Percentiles rank a stretch among this genome's conserved stretches.
phyloP scores from a whole-genome alignment of 2,113 vertebrate species.

The Morone chrysops region DNA sequence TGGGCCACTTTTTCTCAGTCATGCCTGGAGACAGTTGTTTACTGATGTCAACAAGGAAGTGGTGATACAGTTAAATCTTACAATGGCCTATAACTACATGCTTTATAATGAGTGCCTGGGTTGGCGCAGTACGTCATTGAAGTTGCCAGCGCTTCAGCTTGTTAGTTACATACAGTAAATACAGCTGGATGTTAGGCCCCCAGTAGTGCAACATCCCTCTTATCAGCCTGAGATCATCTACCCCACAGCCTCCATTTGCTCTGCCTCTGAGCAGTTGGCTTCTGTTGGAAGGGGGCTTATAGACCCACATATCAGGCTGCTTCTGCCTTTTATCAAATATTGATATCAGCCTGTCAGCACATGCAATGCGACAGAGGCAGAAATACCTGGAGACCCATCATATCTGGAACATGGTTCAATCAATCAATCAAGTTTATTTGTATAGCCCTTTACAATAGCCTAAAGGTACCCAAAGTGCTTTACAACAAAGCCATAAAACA shows the following conservation, averaged over 20 bases:
- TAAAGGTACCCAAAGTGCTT: too few relatives aligned
- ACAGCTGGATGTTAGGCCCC: slow-evolving; percentile 30
- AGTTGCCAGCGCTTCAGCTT: slow-evolving; percentile 12
- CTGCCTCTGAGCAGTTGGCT: slow-evolving; percentile 19
- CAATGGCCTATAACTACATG: slow-evolving; percentile 15
- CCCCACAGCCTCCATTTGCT: slow-evolving; percentile 32
- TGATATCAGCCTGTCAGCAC: slow-evolving; percentile 37
- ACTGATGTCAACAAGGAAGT: slow-evolving; percentile 31
- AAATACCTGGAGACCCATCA: neutral
- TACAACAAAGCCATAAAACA: too few relatives aligned
- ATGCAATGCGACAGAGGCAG: neutral
- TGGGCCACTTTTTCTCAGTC: neutral
- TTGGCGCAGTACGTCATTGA: neutral
- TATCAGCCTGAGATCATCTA: slow-evolving; percentile 35
- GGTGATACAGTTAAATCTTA: slow-evolving; percentile 8
- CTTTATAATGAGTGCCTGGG: slow-evolving; percentile 19
- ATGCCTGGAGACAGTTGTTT: neutral
- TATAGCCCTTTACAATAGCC: too few relatives aligned
- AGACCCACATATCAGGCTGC: slow-evolving; percentile 1
- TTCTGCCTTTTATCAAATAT: slow-evolving; percentile 48
- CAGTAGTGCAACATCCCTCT: slow-evolving; percentile 11
- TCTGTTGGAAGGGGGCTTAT: neutral
- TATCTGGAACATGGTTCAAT: neutral
- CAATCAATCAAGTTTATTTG: too few relatives aligned
- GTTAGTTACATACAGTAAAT: slow-evolving; percentile 17